These are phyloP conservation scores for Rhynchomys soricoides DNA, from an alignment of 2,113 vertebrate species.

Conservation along the genomic window DNA sequence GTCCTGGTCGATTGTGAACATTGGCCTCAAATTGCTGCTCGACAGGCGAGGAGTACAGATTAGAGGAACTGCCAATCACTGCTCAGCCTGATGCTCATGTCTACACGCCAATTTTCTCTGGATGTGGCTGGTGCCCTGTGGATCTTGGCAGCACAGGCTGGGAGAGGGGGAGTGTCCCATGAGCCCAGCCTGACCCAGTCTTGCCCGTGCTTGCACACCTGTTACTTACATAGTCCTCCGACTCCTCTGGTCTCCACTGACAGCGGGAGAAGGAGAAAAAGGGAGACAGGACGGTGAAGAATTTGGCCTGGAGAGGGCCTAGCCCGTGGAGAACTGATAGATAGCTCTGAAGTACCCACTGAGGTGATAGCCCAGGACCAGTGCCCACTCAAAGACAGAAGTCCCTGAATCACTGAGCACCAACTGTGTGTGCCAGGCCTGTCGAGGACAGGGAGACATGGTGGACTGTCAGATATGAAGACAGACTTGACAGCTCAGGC, in stretches of 20 bases:
- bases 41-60: conserved; percentile 85
- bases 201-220: conserved; percentile 89
- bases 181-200: conserved; percentile 80
- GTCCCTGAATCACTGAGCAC: background rate
- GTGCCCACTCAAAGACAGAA: background rate
- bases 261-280: conserved; percentile 86
- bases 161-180: conserved; percentile 54
- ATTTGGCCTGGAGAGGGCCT: background rate
- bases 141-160: conserved; percentile 72
- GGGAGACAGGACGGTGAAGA: conserved; percentile 78
- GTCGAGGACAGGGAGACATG: background rate
- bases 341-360: background rate
- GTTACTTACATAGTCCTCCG: conserved; percentile 98
- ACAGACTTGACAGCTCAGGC: background rate
- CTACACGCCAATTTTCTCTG: conserved; percentile 86
- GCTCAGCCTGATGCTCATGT: conserved; percentile 82
- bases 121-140: conserved; percentile 83
- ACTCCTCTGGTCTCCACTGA: conserved; percentile 98
- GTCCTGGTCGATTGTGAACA: conserved; percentile 81
- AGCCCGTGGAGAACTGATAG: background rate
- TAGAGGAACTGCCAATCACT: conserved; percentile 85
- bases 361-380: background rate
- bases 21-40: conserved; percentile 83
- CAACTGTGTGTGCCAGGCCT: background rate
- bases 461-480: background rate